phyloP scores from a whole-genome alignment of 2,888 invertebrate species.

The Phengaris alcon region DNA sequence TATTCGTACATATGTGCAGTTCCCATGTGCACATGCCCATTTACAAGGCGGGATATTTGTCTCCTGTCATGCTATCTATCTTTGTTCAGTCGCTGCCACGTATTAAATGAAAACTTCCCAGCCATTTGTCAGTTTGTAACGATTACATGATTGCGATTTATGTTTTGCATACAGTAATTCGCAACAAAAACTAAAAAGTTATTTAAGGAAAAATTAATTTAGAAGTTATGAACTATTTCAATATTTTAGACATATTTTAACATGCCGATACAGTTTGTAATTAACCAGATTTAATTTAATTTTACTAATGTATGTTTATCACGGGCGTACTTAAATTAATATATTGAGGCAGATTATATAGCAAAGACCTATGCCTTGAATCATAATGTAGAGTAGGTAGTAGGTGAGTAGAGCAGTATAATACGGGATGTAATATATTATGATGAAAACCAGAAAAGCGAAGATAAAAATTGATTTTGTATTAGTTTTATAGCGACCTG shows the following conservation, averaged over 20 bases:
- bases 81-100: constrained; percentile 29
- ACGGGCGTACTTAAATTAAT: no score
- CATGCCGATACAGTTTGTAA: no score
- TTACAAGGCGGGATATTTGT: constrained; percentile 31
- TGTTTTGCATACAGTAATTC: neutral
- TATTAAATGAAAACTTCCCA: constrained; percentile 26
- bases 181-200: neutral
- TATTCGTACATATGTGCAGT: constrained; percentile 25
- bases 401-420: neutral
- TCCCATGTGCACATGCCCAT: constrained; percentile 28
- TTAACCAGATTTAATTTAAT: no score
- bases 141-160: constrained; percentile 10
- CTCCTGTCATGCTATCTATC: constrained; percentile 31
- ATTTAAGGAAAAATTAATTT: neutral
- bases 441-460: neutral
- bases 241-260: no score
- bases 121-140: constrained; percentile 23
- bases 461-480: neutral
- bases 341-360: no score
- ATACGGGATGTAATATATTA: neutral
- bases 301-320: no score
- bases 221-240: no score
- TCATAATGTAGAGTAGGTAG: neutral
- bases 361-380: neutral
- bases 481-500: neutral